Evolutionary conservation across 1,140 invertebrate species (phyloP), one percentile per base, ranked within the genome.

Genomic region (Bilobella aurantiaca): DNA sequence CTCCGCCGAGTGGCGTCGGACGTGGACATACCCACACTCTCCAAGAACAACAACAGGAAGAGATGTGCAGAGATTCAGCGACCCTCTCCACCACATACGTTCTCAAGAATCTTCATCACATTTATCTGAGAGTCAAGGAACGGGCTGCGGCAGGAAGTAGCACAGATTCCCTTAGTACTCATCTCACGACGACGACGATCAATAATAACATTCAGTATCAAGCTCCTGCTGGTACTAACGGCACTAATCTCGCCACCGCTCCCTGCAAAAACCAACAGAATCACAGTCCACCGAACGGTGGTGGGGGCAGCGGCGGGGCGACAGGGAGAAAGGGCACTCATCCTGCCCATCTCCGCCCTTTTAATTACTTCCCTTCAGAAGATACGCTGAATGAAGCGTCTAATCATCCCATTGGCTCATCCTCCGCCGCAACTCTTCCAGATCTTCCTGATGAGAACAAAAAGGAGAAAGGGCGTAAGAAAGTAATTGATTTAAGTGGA

Each of bases 11-110:
- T n/a, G n/a, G n/a, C n/a, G n/a, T n/a, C n/a, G n/a, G n/a, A n/a
- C n/a, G n/a, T n/a, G n/a, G n/a, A n/a, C n/a, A n/a, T n/a, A n/a
- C n/a, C n/a, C n/a, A n/a, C n/a, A n/a, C n/a, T n/a, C n/a, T n/a
- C 12, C 2, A n/a, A 47, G 42, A 14, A 31, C 53, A 28, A 30
- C 32, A 14, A 14, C 12, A 23, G 3, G 12, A 28, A 57, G 60
- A 56, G 56, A 28, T 56, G 30, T 2, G 31, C 58, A 46, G 29
- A 28, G 42, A 42, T 53, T 60, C n/a, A 3, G 30, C 37, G 16
- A 30, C 58, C 25, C 58, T 72, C n/a, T 72, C 70, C 57, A 68
- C 67, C 3, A 67, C 59, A 37, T 72, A 72, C 61, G 66, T 72
- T n/a, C 63, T 72, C 3, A 31, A 57, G 37, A 72, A 72, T 53